phyloP scores from a whole-genome alignment of 2,797 vertebrate genomes.

The Astyanax mexicanus region DNA sequence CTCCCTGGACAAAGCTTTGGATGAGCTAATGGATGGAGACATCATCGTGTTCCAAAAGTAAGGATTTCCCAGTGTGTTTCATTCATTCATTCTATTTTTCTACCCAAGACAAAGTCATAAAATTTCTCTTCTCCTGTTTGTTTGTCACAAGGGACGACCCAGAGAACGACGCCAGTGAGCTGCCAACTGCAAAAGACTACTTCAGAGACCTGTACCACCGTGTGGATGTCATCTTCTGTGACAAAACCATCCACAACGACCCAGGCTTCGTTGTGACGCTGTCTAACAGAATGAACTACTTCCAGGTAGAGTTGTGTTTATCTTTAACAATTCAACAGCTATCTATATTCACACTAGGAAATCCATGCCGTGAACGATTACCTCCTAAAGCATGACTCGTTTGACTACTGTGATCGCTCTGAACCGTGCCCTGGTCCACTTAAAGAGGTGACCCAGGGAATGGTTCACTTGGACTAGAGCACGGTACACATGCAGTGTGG shows the following conservation, averaged over 20 bases:
- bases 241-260: slow-evolving; percentile 99
- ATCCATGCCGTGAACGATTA: too few relatives aligned
- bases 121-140: neutral
- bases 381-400: too few relatives aligned
- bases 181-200: slow-evolving; percentile 98
- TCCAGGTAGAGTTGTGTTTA: slow-evolving; percentile 87
- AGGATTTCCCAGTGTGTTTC: slow-evolving; percentile 53
- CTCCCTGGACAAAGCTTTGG: slow-evolving; percentile 98
- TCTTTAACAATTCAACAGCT: too few relatives aligned
- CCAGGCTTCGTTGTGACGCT: slow-evolving; percentile 98
- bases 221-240: slow-evolving; percentile 99
- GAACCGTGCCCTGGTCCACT: too few relatives aligned
- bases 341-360: too few relatives aligned
- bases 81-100: neutral
- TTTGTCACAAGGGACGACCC: slow-evolving; percentile 88
- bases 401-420: too few relatives aligned
- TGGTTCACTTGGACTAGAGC: too few relatives aligned
- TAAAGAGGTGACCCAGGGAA: too few relatives aligned
- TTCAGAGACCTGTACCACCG: slow-evolving; percentile 98
- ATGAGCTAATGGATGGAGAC: slow-evolving; percentile 99
- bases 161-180: slow-evolving; percentile 95
- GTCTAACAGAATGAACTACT: slow-evolving; percentile 99
- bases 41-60: slow-evolving; percentile 99
- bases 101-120: neutral
- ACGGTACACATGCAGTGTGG: too few relatives aligned